These are phyloP conservation scores for Rhimphoctona megacephalus DNA, from an alignment of 2,888 invertebrate genomes.

Conservation along the genomic window DNA sequence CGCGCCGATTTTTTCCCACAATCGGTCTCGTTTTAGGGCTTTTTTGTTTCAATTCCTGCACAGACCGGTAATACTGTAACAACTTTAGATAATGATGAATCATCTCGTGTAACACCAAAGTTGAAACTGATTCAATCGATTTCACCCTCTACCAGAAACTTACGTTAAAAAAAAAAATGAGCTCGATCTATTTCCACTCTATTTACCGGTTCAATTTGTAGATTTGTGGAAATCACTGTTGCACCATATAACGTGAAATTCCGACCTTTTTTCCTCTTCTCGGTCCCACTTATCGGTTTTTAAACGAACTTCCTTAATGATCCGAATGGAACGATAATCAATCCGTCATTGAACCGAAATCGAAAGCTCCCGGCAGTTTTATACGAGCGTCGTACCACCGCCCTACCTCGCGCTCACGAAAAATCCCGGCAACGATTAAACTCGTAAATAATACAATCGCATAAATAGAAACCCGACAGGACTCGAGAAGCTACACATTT, in stretches of 20 bases:
- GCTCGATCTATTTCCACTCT: conserved; percentile 50
- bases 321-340: conserved; percentile 56
- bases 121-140: conserved; percentile 5
- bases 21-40: neutral
- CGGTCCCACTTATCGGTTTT: neutral
- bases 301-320: conserved; percentile 29
- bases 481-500: conserved; percentile 1
- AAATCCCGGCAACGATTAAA: conserved; percentile 56
- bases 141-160: conserved; percentile 29
- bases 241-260: conserved; percentile 31
- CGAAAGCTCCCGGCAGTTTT: conserved; percentile 78
- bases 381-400: conserved; percentile 62
- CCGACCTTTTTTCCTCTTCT: conserved; percentile 9
- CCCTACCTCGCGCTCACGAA: conserved; percentile 71
- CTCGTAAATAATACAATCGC: conserved; percentile 19
- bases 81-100: conserved; percentile 47
- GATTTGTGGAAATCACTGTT: conserved; percentile 31
- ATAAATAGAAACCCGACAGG: conserved; percentile 1
- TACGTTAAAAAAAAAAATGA: conserved; percentile 33
- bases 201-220: conserved; percentile 36
- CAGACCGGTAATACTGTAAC: conserved; percentile 24
- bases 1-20: conserved; percentile 11
- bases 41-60: conserved; percentile 18
- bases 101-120: conserved; percentile 8
- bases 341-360: conserved; percentile 74